Conservation (phyloP, 1,140 invertebrate species). For the Bombus vancouverensis region DNA sequence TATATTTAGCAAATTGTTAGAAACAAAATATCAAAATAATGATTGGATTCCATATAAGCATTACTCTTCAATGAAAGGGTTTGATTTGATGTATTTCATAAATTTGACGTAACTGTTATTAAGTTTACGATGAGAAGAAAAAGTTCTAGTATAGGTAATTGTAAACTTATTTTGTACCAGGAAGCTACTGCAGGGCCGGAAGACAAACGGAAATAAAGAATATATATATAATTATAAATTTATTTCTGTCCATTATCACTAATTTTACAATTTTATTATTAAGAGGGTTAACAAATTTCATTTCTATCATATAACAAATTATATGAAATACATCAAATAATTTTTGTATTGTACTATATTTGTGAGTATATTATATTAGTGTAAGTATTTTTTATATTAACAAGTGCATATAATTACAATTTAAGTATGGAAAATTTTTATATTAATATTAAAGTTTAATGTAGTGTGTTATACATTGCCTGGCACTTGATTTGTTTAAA, state of each 20-base stretch:
- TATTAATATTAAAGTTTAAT: conserved; percentile 23
- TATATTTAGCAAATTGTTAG: neutral
- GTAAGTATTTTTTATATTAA: conserved; percentile 3
- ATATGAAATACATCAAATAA: conserved; percentile 33
- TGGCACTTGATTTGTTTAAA: conserved; percentile 8
- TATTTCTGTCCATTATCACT: neutral
- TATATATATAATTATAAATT: neutral
- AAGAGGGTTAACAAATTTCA: neutral
- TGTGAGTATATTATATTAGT: conserved; percentile 16
- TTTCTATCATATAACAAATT: neutral
- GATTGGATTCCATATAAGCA: neutral
- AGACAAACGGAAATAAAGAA: too few relatives aligned
- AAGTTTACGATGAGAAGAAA: neutral
- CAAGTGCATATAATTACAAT: conserved; percentile 6
- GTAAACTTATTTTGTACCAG: neutral
- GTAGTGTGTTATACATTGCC: neutral
- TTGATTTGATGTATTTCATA: conserved; percentile 30
- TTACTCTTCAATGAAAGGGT: neutral
- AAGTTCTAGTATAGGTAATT: neutral
- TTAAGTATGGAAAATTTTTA: neutral
- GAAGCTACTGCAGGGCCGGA: too few relatives aligned
- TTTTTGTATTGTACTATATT: conserved; percentile 9
- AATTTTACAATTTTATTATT: neutral
- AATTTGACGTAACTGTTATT: neutral
- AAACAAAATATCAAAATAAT: neutral